phyloP scores from a whole-genome alignment of 2,797 vertebrate species.

The Holocentrus rufus region DNA sequence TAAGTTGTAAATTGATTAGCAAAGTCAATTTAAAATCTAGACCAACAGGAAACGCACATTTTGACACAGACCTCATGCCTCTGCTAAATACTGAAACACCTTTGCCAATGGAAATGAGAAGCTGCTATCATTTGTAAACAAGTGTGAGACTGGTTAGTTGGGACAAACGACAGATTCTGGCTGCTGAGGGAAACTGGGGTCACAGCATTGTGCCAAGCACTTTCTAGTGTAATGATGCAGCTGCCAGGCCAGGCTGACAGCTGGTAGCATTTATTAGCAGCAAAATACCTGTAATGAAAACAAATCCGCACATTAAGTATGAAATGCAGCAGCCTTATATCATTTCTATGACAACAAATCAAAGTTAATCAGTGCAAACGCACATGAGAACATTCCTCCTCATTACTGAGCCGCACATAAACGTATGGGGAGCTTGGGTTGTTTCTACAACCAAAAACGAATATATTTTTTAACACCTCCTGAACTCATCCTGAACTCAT shows the following conservation, averaged over 20 bases:
- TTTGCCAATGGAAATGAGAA: constrained; percentile 10
- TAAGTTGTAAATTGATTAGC: not conserved
- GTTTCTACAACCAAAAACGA: not conserved
- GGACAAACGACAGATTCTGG: constrained; percentile 27
- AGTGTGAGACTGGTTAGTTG: not conserved
- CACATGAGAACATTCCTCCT: constrained; percentile 1
- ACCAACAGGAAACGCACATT: not conserved
- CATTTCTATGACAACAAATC: constrained; percentile 23
- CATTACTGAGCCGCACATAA: constrained; percentile 11
- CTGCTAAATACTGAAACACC: not conserved
- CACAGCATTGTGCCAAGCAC: not conserved
- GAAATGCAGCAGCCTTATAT: constrained; percentile 15
- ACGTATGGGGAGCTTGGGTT: not conserved
- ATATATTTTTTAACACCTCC: not conserved
- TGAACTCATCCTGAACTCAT: not conserved
- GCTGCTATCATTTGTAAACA: constrained; percentile 23
- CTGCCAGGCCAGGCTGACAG: constrained; percentile 18
- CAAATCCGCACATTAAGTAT: constrained; percentile 24
- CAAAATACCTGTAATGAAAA: constrained; percentile 44
- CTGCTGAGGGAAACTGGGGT: constrained; percentile 34
- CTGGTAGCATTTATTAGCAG: constrained; percentile 32
- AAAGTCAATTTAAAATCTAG: not conserved
- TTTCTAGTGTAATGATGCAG: constrained; percentile 16
- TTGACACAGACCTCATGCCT: not conserved
- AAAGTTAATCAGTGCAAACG: constrained; percentile 8